Base-by-base conservation (phyloP, 37 sponge, comb jelly and placozoan genomes). In the Ianthella basta region DNA sequence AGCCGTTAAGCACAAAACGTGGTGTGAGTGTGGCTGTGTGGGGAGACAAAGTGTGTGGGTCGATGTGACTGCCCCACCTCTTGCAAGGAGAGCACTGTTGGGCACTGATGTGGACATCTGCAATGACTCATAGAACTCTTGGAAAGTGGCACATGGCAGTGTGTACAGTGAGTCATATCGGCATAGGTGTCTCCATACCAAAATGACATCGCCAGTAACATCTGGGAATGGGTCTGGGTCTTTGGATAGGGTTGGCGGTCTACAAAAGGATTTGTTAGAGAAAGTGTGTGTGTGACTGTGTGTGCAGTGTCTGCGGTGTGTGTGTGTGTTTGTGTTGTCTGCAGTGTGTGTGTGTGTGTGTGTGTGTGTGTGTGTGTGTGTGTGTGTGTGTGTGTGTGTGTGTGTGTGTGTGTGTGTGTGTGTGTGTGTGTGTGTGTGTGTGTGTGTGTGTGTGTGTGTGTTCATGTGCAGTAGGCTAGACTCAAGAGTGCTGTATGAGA, bases 301-400 rank as follows among this genome's bases (percentile, higher is more conserved):
- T 34, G 36, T n/a, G n/a, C n/a, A 33, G 50, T 44, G 50, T 44
- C 3, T n/a, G n/a, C n/a, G n/a, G n/a, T 3, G 50, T 44, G 50
- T 44, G 50, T 44, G 50, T 44, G 50, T 44, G 50, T 44, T 44
- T 3, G 50, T 44, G 50, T 44, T 6, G 35, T 33, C 4, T 70
- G 6, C 21, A 34, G 24, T 32, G 33, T 33, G 6, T 20, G 24
- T 34, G 20, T 34, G 20, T 34, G 20, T 20, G 21, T 20, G 20
- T 70, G 24, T 32, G 59, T 55, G 68, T 67, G 56, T 53, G 72
- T 44, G 84, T 68, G 25, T 41, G 55, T 86, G 55, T 63, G 67
- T 86, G 86, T 79, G 79, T 86, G 79, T 78, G 65, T 78, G 66
- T 86, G 67, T 86, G 80, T 86, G 70, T 86, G 86, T 79, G 79